Base-by-base conservation (phyloP, 2,797 vertebrate species). In the Gymnoscopelus microlampas region DNA sequence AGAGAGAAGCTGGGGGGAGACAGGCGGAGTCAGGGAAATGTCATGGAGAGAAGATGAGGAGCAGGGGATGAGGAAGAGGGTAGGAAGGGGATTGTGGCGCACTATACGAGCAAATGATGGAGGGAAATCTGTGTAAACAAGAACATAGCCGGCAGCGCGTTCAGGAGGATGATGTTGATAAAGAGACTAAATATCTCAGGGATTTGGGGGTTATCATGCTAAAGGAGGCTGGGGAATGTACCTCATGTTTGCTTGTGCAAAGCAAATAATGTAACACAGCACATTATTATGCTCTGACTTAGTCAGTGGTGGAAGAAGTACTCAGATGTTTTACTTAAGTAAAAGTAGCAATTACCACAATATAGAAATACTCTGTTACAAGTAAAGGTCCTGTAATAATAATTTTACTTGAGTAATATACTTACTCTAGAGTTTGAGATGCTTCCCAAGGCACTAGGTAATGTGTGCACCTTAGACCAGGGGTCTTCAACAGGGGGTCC, bases 101-200 rank as follows among this genome's bases (percentile, higher is more conserved):
- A 64, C 70, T 4, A 44, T 24, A 68, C 83, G 76, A 82, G 75
- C 61, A 77, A 15, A 77, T 35, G 49, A 59, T 47, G 71, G 50
- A 39, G 44, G 19, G 51, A 47, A 84, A 80, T 48, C 68, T 44
- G 49, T 68, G 78, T 73, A 83, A 88, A 89, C 71, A 77, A 53
- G 57, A 78, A 68, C 71, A 1, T n/a, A 68, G 79, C 82, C 66
- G 54, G 8, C 53, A 59, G 78, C 47, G 24, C 63, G 69, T 62
- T 67, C 5, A 44, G 80, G 79, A 83, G 80, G 79, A 82, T 72
- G 57, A 82, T 78, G 71, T 79, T 63, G 80, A 86, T 87, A 74
- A 84, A 85, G 70, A 82, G 58, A 75, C 77, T 70, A 78, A 83
- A 81, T 78, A 74, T 70, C n/a, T 61, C 35, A 51, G 70, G 64